Conservation (phyloP, 1,140 invertebrate genomes). For the Neuroterus valhalla region DNA sequence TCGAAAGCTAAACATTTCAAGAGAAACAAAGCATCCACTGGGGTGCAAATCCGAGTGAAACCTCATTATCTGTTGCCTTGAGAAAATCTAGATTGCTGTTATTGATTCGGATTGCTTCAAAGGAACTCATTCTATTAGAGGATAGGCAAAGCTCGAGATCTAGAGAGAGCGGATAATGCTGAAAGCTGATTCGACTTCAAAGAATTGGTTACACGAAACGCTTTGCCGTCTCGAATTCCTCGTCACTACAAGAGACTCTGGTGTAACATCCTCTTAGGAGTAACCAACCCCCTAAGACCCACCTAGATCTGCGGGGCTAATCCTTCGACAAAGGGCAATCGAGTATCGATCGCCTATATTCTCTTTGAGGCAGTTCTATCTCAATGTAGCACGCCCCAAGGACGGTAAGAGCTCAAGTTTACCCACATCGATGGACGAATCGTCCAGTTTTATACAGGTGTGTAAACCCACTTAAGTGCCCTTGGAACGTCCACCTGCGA, state of each 20-base stretch:
- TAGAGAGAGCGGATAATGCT: neutral
- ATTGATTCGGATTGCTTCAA: no score
- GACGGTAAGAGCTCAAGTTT: conserved; percentile 48
- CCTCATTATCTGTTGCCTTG: no score
- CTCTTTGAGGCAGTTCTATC: conserved; percentile 61
- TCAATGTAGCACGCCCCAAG: conserved; percentile 42
- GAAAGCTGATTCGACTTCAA: conserved; percentile 5
- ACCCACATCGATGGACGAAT: conserved; percentile 33
- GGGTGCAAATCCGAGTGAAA: no score
- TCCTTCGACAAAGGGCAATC: conserved; percentile 69
- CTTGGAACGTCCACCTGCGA: conserved; percentile 19
- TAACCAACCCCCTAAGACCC: conserved; percentile 42
- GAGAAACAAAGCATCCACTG: no score
- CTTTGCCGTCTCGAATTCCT: conserved; percentile 46
- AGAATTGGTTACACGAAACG: neutral
- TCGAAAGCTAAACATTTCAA: no score
- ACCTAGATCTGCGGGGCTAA: conserved; percentile 58
- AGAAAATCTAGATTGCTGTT: no score
- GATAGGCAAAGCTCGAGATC: neutral
- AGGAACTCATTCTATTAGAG: no score
- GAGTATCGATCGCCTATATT: conserved; percentile 69
- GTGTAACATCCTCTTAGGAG: conserved; percentile 51
- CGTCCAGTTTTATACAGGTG: conserved; percentile 11
- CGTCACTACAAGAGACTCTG: conserved; percentile 43
- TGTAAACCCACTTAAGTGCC: conserved; percentile 24